Percentiles rank a stretch among this genome's conserved stretches.
These are phyloP conservation scores for Echinops telfairi DNA, from an alignment of 2,113 vertebrate species.

Conservation along the genomic window DNA sequence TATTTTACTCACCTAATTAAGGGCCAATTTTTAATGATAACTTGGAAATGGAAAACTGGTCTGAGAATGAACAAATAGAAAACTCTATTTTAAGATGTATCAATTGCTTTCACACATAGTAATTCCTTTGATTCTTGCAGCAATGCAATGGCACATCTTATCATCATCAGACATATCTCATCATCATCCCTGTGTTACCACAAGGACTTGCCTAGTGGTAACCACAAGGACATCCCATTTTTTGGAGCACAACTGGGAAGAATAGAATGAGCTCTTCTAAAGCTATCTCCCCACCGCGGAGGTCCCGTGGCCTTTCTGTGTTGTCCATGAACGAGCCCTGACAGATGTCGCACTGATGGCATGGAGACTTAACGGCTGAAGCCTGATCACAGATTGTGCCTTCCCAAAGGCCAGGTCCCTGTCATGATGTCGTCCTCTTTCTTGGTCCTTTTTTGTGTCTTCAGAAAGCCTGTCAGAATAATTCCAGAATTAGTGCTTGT, in stretches of 20 bases:
- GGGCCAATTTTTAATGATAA: neutral
- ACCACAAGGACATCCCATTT: neutral
- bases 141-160: neutral
- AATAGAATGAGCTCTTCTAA: neutral
- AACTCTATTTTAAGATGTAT: neutral
- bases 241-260: neutral
- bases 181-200: neutral
- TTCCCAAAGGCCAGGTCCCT: neutral
- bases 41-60: neutral
- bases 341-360: neutral
- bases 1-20: neutral
- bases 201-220: neutral
- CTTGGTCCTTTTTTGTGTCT: neutral
- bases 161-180: neutral
- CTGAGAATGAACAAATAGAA: neutral
- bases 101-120: neutral
- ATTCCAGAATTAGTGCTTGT: neutral
- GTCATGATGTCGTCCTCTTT: neutral
- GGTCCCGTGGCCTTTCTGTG: neutral
- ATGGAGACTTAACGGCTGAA: neutral
- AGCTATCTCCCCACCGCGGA: too few relatives aligned
- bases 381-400: neutral
- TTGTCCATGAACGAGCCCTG: neutral
- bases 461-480: slow-evolving; percentile 3
- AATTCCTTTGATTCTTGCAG: neutral